phyloP scores from a whole-genome alignment of 2,113 vertebrate genomes.

The Jaculus jaculus region DNA sequence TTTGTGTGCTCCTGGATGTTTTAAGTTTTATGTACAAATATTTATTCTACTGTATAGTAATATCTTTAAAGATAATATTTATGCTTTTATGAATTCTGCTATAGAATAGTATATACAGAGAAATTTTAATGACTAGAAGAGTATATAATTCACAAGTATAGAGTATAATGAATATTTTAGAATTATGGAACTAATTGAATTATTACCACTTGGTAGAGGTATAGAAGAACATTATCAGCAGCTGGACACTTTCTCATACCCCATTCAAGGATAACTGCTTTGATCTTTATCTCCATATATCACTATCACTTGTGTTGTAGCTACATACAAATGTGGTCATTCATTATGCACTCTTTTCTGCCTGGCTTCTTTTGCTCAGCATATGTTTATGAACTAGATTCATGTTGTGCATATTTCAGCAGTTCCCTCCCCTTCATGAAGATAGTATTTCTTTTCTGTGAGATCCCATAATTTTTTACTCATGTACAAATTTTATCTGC shows the following conservation, averaged over 20 bases:
- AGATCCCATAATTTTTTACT: constrained; percentile 25
- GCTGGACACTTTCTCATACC: not conserved
- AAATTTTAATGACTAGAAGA: not conserved
- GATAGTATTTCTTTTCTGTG: constrained; percentile 3
- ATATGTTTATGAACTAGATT: not conserved
- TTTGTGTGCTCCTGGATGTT: not conserved
- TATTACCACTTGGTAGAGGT: not conserved
- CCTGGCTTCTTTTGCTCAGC: constrained; percentile 5
- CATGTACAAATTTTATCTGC: not conserved
- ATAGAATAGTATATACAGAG: not conserved
- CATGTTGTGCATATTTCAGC: not conserved
- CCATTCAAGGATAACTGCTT: not conserved
- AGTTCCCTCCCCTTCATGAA: not conserved
- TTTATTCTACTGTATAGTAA: not conserved
- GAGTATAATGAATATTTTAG: not conserved
- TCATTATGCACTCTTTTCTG: constrained; percentile 22
- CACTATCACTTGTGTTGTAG: not conserved
- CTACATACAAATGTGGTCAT: not conserved
- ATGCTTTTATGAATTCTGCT: not conserved
- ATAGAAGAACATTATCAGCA: not conserved
- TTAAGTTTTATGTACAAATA: not conserved
- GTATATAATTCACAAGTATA: not conserved
- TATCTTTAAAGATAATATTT: not conserved
- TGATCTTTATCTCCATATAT: not conserved
- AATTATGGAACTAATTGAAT: not conserved